Evolutionary conservation across 2,797 vertebrate species (phyloP), one percentile per base, ranked within the genome.

Genomic region (Myripristis murdjan): DNA sequence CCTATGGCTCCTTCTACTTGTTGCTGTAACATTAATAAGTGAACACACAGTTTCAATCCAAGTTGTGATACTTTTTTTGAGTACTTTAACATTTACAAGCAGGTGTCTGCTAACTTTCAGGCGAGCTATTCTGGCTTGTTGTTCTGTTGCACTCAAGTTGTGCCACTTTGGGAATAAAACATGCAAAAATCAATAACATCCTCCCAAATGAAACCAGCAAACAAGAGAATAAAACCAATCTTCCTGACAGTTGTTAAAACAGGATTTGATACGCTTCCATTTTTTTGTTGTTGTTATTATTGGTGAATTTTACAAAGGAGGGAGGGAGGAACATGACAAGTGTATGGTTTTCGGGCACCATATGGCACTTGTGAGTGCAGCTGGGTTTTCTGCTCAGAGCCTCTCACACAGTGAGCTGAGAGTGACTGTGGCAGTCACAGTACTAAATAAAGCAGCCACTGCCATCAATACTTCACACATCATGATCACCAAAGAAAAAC

Each of bases 171-270:
- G 52, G 55, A 82, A 61, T 49, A 64, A 84, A 92, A 85, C 54
- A 79, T 61, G 81, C 35, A 69, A 54, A 86, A 89, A 91, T 91
- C 90, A 86, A 92, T 89, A 82, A 76, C 62, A 67, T 79, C 57
- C 72, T n/a, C 65, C 28, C 18, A 66, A 83, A 86, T 56, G 78
- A 87, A 70, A 79, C 68, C 64, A 18, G n/a, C 74, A 88, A 84
- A 85, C 63, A 80, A 66, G 57, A 86, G 73, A 85, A 74, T 71
- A 59, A 66, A 76, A 81, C 18, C 49, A 75, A 81, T 60, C 80
- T 75, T 70, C 73, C n/a, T 68, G 81, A 77, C 75, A 43, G 48
- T 61, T 82, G 74, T 86, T 81, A 76, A 69, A 74, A 46, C 51
- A 44, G 75, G 37, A 64, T 81, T 86, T 28, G 43, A 62, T 69